Evolutionary conservation across 2,113 vertebrate species (phyloP).

Genomic region (Apistogramma diplotaenia): DNA sequence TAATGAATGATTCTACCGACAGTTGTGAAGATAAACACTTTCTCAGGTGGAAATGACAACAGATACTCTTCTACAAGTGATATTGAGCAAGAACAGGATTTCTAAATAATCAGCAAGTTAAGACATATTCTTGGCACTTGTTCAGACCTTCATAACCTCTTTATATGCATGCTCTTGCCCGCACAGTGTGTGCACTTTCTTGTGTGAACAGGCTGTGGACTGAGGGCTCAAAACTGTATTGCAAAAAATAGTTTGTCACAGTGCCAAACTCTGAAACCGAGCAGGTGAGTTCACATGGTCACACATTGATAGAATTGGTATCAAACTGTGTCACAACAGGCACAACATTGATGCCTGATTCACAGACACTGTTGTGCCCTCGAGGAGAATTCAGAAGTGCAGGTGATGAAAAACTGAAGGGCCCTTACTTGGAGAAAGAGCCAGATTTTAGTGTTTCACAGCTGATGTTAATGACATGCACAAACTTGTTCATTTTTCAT

Average conservation of each 20-base stretch:
- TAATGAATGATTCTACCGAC: accelerated
- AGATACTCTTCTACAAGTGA: not conserved
- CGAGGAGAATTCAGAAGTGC: not conserved
- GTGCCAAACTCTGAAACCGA: not conserved
- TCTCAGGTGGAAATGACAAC: not conserved
- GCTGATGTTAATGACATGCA: not conserved
- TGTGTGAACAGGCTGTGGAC: not conserved
- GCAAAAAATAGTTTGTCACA: not conserved
- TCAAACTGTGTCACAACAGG: not conserved
- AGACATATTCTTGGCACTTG: not conserved
- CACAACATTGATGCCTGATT: not conserved
- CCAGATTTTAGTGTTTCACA: not conserved
- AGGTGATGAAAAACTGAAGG: accelerated
- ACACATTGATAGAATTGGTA: not conserved
- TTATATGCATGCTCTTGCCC: not conserved
- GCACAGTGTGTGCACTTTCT: not conserved
- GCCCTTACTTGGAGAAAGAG: not conserved
- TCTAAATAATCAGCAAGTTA: constrained; percentile 26
- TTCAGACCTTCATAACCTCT: not conserved
- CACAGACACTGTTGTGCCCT: not conserved
- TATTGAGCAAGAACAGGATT: constrained; percentile 31
- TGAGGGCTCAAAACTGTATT: not conserved
- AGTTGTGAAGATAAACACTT: not conserved
- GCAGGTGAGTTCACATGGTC: not conserved
- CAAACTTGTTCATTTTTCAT: not conserved